Evolutionary conservation across 2,113 vertebrate species (phyloP).

Genomic region (Corythornis vintsioides): DNA sequence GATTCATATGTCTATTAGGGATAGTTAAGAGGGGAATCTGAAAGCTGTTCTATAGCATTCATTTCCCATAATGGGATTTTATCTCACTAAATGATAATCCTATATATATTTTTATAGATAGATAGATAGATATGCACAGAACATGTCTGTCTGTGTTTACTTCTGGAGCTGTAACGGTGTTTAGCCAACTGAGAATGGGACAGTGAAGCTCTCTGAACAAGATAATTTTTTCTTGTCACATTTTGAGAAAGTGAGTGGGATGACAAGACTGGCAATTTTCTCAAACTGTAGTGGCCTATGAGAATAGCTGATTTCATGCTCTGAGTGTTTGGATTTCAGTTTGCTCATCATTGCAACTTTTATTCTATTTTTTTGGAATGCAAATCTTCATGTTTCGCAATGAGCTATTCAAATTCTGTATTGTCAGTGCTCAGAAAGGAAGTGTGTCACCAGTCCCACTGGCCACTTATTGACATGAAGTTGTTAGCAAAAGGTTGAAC

Average conservation of each 20-base stretch:
- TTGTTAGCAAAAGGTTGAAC: not conserved
- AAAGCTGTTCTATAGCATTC: not conserved
- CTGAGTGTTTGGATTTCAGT: not conserved
- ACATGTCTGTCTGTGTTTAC: not conserved
- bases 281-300: not conserved
- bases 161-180: not conserved
- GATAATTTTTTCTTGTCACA: not conserved
- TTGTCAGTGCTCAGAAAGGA: constrained; percentile 9
- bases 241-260: not conserved
- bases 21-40: not conserved
- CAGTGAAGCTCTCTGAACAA: not conserved
- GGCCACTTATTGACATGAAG: not conserved
- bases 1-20: not conserved
- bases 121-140: not conserved
- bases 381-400: constrained; percentile 12
- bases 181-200: not conserved
- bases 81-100: not conserved
- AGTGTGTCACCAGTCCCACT: constrained; percentile 5
- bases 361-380: not conserved
- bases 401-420: not conserved
- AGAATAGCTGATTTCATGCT: not conserved
- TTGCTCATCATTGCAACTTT: not conserved
- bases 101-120: not conserved
- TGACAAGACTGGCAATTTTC: not conserved
- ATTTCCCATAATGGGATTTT: not conserved